These are phyloP conservation scores for Pollachius pollachius DNA, from an alignment of 2,113 vertebrate species.

Conservation along the genomic window DNA sequence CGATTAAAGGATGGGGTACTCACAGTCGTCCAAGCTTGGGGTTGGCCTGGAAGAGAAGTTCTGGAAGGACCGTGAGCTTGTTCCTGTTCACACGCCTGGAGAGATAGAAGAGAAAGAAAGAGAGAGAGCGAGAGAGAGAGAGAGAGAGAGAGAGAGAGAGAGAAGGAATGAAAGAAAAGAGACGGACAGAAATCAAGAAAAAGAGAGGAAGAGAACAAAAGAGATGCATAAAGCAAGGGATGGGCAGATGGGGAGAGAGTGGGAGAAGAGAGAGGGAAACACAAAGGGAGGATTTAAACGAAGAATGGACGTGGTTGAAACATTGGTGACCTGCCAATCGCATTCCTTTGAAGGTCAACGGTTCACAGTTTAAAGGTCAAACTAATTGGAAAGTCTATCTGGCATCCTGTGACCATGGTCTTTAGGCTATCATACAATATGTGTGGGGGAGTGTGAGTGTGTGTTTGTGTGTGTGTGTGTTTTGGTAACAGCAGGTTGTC, in stretches of 20 bases:
- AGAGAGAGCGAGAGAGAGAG: conserved; percentile 17
- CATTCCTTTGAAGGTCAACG: conserved; percentile 29
- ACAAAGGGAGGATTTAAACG: conserved; percentile 15
- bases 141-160: conserved; percentile 32
- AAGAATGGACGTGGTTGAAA: conserved; percentile 14
- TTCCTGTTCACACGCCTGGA: conserved; percentile 95
- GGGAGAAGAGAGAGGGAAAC: conserved; percentile 1
- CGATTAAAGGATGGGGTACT: conserved; percentile 68
- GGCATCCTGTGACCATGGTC: conserved; percentile 44
- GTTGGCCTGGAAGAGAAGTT: conserved; percentile 95
- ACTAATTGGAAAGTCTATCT: conserved; percentile 44
- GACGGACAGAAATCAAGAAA: conserved; percentile 15
- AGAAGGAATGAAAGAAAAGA: not conserved
- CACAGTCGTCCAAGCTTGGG: conserved; percentile 94
- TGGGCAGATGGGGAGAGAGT: conserved; percentile 8
- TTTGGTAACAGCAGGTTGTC: too few species aligned
- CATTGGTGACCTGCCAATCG: conserved; percentile 12
- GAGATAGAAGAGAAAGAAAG: conserved; percentile 34
- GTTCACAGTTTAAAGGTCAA: conserved; percentile 36
- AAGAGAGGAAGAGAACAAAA: conserved; percentile 13
- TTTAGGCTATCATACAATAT: conserved; percentile 37
- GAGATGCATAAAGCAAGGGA: not conserved
- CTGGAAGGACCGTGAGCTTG: conserved; percentile 93
- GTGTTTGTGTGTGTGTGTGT: conserved; percentile 13
- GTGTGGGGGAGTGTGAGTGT: conserved; percentile 17